phyloP scores from a whole-genome alignment of 2,797 vertebrate species.

The Petrocephalus schoutedeni region DNA sequence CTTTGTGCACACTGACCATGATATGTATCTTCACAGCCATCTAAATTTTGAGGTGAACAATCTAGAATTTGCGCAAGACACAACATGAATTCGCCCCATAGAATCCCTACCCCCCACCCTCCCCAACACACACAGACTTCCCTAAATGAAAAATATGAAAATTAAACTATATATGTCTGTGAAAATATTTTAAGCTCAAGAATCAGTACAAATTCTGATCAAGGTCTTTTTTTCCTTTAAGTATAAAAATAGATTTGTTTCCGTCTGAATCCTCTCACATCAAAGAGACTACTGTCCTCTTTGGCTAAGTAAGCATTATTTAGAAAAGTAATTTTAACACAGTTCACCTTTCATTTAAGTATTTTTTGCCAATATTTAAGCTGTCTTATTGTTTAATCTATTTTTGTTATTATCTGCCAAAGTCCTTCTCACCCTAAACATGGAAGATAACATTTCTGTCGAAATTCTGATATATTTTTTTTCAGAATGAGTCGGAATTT shows the following conservation, averaged over 20 bases:
- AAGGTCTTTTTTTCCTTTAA: slow-evolving; percentile 78
- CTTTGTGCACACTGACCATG: slow-evolving; percentile 12
- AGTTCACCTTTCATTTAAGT: slow-evolving; percentile 32
- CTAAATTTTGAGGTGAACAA: slow-evolving; percentile 41
- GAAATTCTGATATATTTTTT: slow-evolving; percentile 1
- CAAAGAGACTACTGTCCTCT: slow-evolving; percentile 77
- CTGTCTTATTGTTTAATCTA: neutral
- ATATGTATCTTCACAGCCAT: neutral
- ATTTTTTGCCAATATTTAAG: slow-evolving; percentile 16
- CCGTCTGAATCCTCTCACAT: slow-evolving; percentile 73
- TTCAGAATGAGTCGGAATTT: slow-evolving; percentile 26
- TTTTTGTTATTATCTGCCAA: slow-evolving; percentile 23
- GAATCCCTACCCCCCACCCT: slow-evolving; percentile 58
- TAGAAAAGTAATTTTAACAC: slow-evolving; percentile 75
- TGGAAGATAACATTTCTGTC: slow-evolving; percentile 28
- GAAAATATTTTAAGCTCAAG: slow-evolving; percentile 83
- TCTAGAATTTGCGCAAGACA: slow-evolving; percentile 57
- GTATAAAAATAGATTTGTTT: slow-evolving; percentile 96
- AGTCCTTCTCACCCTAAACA: slow-evolving; percentile 24
- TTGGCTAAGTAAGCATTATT: slow-evolving; percentile 80
- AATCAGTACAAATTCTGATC: slow-evolving; percentile 95
- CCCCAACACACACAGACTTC: slow-evolving; percentile 53
- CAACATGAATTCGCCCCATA: slow-evolving; percentile 53
- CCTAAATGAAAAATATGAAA: slow-evolving; percentile 60
- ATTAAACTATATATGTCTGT: slow-evolving; percentile 76